Conservation (phyloP, 2,113 vertebrate genomes). For the Laticauda colubrina region DNA sequence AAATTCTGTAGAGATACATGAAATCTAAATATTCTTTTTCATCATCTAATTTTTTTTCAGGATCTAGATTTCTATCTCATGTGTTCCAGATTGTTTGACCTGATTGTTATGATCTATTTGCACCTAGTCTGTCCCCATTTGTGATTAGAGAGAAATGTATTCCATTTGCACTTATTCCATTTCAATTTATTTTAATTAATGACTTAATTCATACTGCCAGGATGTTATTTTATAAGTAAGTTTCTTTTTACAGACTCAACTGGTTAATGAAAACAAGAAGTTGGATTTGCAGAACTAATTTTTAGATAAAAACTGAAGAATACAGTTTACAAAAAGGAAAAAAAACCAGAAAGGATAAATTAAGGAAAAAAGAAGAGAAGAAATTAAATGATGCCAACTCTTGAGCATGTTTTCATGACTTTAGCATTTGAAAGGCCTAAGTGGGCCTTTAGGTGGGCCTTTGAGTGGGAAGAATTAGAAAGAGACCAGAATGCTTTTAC, state of each 20-base stretch:
- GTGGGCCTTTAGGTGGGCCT: too few relatives aligned
- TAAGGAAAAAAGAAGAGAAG: too few relatives aligned
- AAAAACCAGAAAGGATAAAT: neutral
- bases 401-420: neutral
- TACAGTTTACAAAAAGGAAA: neutral
- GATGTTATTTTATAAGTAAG: neutral
- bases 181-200: neutral
- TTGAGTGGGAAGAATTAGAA: neutral
- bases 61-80: neutral
- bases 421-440: neutral
- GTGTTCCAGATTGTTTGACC: neutral
- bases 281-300: neutral
- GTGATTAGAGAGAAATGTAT: neutral
- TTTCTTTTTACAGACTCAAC: neutral
- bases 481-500: neutral
- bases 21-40: neutral
- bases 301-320: neutral
- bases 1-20: neutral
- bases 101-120: neutral
- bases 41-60: neutral
- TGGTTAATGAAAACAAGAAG: neutral
- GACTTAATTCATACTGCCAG: constrained; percentile 18
- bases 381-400: neutral
- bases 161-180: neutral
- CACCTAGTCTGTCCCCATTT: neutral